Evolutionary conservation across 1,140 invertebrate genomes (phyloP).

Genomic region (Ditylenchus dipsaci): DNA sequence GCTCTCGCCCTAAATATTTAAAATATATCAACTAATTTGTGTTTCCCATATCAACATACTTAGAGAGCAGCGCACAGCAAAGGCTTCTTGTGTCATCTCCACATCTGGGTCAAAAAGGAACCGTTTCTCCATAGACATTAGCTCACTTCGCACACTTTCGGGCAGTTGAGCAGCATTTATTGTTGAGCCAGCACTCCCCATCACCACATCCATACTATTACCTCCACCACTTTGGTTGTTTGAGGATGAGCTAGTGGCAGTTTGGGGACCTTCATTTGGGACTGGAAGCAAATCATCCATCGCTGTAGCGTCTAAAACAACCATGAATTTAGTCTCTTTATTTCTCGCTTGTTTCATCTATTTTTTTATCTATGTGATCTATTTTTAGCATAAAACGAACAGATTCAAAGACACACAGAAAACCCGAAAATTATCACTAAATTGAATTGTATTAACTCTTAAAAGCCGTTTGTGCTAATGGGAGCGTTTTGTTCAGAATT

Average conservation of each 20-base stretch:
- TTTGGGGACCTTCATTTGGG: conserved; percentile 15
- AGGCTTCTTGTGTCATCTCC: conserved; percentile 29
- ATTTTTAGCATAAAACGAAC: no score
- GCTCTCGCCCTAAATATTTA: not conserved
- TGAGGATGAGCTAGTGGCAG: conserved; percentile 2
- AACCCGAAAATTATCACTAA: no score
- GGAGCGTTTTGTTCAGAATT: no score
- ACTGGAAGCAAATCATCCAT: conserved; percentile 35
- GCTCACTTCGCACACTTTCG: conserved; percentile 26
- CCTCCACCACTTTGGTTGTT: not conserved
- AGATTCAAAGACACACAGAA: no score
- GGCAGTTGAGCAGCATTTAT: conserved; percentile 24
- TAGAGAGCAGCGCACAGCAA: conserved; percentile 18
- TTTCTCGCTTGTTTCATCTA: no score
- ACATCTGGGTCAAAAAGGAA: conserved; percentile 29
- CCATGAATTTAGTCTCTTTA: no score
- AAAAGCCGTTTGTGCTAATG: no score
- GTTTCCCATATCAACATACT: conserved; percentile 14
- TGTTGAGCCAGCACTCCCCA: conserved; percentile 13
- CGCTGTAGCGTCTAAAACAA: no score
- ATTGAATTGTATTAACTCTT: no score
- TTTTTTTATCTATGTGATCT: no score
- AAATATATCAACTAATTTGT: not conserved
- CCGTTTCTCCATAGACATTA: conserved; percentile 29
- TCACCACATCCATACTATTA: not conserved